Conservation (phyloP, 2,113 vertebrate species). For the Lichenostomus cassidix region DNA sequence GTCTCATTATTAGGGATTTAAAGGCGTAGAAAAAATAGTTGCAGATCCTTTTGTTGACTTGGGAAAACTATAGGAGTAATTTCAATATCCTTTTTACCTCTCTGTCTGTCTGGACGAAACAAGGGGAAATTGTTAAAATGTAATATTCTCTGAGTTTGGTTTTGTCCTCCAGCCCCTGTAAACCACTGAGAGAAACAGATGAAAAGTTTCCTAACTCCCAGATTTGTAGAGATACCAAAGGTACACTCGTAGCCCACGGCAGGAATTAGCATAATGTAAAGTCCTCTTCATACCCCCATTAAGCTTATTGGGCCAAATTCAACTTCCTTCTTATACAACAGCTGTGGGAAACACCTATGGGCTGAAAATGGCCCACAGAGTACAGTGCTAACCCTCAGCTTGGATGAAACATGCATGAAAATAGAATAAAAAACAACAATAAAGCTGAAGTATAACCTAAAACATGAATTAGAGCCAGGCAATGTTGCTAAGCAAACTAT, state of each 20-base stretch:
- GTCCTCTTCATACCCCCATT: background rate
- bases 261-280: background rate
- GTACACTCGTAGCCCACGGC: background rate
- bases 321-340: background rate
- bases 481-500: constrained; percentile 30
- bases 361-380: background rate
- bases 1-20: background rate
- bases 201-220: background rate
- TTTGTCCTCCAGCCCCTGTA: background rate
- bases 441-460: background rate
- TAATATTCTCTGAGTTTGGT: background rate
- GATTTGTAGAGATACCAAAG: background rate
- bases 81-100: background rate
- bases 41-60: background rate
- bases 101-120: background rate
- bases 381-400: background rate
- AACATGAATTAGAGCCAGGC: constrained; percentile 46
- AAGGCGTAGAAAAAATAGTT: background rate
- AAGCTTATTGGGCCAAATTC: constrained; percentile 1
- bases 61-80: background rate
- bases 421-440: background rate
- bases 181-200: background rate
- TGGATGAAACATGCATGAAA: background rate
- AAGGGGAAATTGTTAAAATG: background rate
- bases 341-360: background rate